Evolutionary conservation across 2,797 vertebrate species (phyloP).

Genomic region (Rhyacichthys aspro): DNA sequence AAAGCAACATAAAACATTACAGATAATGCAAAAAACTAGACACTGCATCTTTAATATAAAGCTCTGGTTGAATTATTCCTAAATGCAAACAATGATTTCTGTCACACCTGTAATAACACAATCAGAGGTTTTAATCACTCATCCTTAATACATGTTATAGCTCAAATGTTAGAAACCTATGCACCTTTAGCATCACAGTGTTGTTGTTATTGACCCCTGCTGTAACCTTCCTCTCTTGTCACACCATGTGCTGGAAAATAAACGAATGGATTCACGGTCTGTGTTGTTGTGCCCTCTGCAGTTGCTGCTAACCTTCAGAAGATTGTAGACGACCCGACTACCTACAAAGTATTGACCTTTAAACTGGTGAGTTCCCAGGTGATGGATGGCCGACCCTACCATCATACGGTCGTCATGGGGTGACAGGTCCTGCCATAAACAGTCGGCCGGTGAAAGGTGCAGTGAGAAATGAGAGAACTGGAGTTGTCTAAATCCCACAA

Average conservation of each 20-base stretch:
- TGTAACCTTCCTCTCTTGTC: neutral
- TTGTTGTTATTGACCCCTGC: neutral
- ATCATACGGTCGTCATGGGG: constrained; percentile 7
- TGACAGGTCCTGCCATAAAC: constrained; percentile 20
- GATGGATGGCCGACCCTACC: constrained; percentile 38
- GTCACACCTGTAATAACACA: too few relatives aligned
- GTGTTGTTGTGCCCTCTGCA: constrained; percentile 58
- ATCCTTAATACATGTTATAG: too few relatives aligned
- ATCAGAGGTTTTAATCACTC: too few relatives aligned
- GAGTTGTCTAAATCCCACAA: constrained; percentile 29
- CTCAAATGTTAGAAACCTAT: neutral
- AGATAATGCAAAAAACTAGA: too few relatives aligned
- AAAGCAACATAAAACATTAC: too few relatives aligned
- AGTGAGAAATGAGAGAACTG: constrained; percentile 21
- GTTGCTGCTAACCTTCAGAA: constrained; percentile 99
- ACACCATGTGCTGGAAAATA: constrained; percentile 1
- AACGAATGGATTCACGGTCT: neutral
- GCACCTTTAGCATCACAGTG: neutral
- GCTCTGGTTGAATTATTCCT: too few relatives aligned
- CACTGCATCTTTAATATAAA: too few relatives aligned
- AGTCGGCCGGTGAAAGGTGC: constrained; percentile 29
- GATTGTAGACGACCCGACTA: constrained; percentile 96
- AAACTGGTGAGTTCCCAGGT: constrained; percentile 91
- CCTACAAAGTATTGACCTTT: constrained; percentile 97
- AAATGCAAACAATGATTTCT: too few relatives aligned